These are phyloP conservation scores for Scyliorhinus canicula DNA, from an alignment of 2,797 vertebrate species.

Conservation along the genomic window DNA sequence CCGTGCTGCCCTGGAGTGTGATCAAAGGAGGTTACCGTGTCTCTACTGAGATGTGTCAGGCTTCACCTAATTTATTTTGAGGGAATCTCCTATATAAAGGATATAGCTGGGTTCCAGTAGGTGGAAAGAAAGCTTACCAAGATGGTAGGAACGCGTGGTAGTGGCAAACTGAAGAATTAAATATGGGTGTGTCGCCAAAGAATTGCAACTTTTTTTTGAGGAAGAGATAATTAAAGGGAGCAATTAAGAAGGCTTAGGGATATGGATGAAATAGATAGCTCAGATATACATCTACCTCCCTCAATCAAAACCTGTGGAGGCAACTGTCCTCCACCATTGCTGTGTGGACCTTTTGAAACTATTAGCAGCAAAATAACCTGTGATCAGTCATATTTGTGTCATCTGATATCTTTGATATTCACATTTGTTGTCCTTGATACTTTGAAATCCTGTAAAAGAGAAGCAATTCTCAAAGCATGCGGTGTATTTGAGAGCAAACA, in stretches of 20 bases:
- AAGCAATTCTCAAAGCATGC: neutral
- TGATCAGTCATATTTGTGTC: neutral
- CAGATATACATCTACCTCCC: neutral
- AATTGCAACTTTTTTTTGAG: too few species aligned
- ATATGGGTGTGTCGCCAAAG: too few species aligned
- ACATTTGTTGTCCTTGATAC: neutral
- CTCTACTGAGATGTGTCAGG: too few species aligned
- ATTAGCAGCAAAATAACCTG: neutral
- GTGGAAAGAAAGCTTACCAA: too few species aligned
- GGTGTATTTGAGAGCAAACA: neutral
- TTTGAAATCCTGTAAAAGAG: neutral
- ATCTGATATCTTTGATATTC: neutral
- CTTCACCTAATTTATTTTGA: too few species aligned
- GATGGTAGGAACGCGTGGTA: too few species aligned
- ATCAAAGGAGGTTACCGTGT: too few species aligned
- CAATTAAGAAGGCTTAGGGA: neutral
- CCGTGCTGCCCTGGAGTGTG: neutral
- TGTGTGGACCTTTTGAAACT: neutral
- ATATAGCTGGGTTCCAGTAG: too few species aligned
- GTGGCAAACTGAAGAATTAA: too few species aligned
- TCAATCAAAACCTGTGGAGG: neutral
- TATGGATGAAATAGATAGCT: neutral
- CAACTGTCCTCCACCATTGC: neutral
- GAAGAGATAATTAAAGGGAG: too few species aligned
- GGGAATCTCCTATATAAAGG: too few species aligned